Conservation (phyloP, 2,888 invertebrate genomes). For the Vandiemenella viatica region DNA sequence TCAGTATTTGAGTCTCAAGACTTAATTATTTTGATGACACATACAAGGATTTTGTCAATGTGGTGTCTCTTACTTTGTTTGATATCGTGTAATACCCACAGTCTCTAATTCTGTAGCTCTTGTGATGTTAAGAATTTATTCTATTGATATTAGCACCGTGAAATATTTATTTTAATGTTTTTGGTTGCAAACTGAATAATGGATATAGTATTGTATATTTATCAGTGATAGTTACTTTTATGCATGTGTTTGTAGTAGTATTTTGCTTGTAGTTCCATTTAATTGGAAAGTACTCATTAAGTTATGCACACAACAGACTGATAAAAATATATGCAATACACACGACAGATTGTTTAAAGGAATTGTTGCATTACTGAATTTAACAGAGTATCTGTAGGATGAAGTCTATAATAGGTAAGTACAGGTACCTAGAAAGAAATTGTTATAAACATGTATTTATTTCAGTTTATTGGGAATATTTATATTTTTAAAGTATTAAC, state of each 20-base stretch:
- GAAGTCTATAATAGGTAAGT: neutral
- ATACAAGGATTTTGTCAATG: no score
- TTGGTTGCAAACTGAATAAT: no score
- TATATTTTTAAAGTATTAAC: neutral
- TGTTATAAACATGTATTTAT: neutral
- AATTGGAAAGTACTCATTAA: no score
- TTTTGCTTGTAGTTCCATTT: neutral
- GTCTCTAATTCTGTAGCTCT: no score
- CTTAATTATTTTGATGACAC: no score
- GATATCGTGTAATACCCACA: no score
- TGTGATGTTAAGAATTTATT: no score
- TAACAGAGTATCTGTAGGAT: neutral
- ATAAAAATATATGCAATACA: neutral
- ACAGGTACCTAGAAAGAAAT: neutral
- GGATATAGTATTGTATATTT: neutral
- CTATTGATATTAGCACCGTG: no score
- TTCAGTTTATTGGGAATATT: neutral
- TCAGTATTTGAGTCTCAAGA: no score
- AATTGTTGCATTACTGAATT: neutral
- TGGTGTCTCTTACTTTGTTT: no score
- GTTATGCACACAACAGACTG: neutral
- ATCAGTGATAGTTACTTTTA: conserved; percentile 4
- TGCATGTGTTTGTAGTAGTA: no score
- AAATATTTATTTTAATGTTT: no score
- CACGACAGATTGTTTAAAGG: neutral